Base-by-base conservation (phyloP, 1,140 invertebrate species). In the Ericerus pela region DNA sequence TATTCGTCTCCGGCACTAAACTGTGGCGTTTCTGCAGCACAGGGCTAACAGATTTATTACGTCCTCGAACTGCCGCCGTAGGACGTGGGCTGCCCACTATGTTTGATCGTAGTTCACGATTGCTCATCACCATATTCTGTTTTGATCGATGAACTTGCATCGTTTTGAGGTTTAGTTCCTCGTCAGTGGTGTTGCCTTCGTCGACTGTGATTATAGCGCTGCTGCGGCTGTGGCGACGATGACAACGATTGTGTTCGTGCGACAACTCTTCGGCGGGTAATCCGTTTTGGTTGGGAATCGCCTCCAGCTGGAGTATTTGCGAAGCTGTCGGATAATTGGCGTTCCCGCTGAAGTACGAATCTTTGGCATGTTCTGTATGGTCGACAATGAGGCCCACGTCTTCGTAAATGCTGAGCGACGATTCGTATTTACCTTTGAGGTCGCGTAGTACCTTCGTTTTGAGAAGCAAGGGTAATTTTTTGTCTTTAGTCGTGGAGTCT, bases 321-420 rank as follows among this genome's bases (percentile, higher is more conserved):
- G 79, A 78, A 0, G 83, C 81, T 0, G 81, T 85, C 1, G 82
- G 82, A 58, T 86, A 85, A 29, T 78, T 76, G 8, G 78, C 75
- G 61, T 86, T 86, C 61, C 80, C 81, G 53, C 82, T 54, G 30
- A 54, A 33, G 24, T 36, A 22, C 16, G 38, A 8, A 14, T 54
- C 37, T 11, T 54, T 58, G 11, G 41, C 51, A 12, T 61, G 59
- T 11, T 27, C 36, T 26, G 61, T 59, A 37, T 58, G 36, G 20
- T 53, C 33, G 26, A 60, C 58, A 11, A 57, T 61, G 16, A 61
- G 62, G 27, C 56, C 59, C 28, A 59, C 24, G 26, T 63, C 62
- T 41, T 61, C 56, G n/a, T 62, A 62, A 24, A 67, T 56, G 43
- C 63, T 66, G 22, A 57, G 52, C 11, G 62, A 53, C 0, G 67